Percentiles rank a stretch among this genome's conserved stretches.
Conservation (phyloP, 1,140 invertebrate genomes). For the Papilio machaon region DNA sequence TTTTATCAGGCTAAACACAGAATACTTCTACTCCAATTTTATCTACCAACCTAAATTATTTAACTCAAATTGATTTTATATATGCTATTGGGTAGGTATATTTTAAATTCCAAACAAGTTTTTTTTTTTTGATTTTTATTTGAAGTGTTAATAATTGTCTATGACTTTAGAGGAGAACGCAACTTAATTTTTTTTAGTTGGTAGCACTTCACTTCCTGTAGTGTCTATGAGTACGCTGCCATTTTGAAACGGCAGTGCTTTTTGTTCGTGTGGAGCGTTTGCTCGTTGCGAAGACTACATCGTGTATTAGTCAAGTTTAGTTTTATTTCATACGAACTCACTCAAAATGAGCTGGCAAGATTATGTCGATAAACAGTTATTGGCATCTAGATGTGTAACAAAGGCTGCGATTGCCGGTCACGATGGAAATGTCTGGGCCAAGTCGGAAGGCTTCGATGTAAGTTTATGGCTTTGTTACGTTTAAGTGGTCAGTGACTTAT, state of each 20-base stretch:
- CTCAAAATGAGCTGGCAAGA: slow-evolving; percentile 97
- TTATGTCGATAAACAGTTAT: slow-evolving; percentile 98
- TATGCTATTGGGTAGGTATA: no score
- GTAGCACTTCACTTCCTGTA: slow-evolving; percentile 65
- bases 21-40: no score
- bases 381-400: slow-evolving; percentile 95
- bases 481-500: slow-evolving; percentile 61
- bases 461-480: slow-evolving; percentile 80
- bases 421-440: slow-evolving; percentile 97
- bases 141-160: neutral
- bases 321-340: slow-evolving; percentile 80
- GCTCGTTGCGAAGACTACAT: slow-evolving; percentile 77
- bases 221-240: slow-evolving; percentile 76
- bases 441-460: slow-evolving; percentile 95
- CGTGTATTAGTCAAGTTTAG: slow-evolving; percentile 79
- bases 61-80: no score
- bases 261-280: slow-evolving; percentile 81
- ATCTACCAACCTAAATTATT: no score
- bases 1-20: no score
- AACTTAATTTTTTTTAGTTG: slow-evolving; percentile 54
- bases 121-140: neutral
- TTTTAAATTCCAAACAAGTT: no score
- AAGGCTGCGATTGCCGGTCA: slow-evolving; percentile 97
- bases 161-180: slow-evolving; percentile 47
- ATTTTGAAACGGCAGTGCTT: slow-evolving; percentile 81